Evolutionary conservation across 2,113 vertebrate species (phyloP).

Genomic region (Pongo abelii): DNA sequence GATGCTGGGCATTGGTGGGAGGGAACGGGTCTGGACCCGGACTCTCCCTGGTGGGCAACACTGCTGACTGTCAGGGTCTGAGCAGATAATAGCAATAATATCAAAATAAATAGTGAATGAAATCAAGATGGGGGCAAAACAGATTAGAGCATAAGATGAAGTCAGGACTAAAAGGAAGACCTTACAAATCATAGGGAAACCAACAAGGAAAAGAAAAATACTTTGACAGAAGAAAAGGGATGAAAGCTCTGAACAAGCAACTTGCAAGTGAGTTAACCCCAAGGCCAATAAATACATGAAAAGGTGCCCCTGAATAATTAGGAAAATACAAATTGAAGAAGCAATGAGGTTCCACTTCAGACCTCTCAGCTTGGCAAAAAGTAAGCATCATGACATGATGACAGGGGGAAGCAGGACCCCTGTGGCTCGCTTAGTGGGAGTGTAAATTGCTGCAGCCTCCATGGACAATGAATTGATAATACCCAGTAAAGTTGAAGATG

Average conservation of each 20-base stretch:
- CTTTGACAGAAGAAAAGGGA: not conserved
- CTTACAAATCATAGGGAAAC: not conserved
- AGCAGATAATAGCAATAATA: not conserved
- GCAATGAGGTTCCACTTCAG: not conserved
- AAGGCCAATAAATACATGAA: not conserved
- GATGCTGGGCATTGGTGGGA: not conserved
- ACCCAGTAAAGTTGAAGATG: not conserved
- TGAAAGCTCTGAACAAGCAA: not conserved
- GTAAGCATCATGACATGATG: not conserved
- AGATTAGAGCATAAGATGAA: not conserved
- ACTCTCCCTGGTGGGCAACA: not conserved
- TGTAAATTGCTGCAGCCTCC: not conserved
- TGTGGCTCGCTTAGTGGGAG: not conserved
- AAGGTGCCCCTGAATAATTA: not conserved
- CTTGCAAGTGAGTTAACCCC: conserved; percentile 19
- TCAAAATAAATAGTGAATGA: not conserved
- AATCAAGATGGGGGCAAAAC: not conserved
- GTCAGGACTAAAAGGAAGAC: not conserved
- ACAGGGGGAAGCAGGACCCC: not conserved
- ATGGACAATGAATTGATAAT: not conserved
- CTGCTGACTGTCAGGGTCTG: not conserved
- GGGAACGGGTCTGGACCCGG: not conserved
- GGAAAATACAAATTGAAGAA: not conserved
- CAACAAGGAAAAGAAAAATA: not conserved
- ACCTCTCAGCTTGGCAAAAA: not conserved